A percentile compares a stretch with the other conserved stretches of the same genome.
These are phyloP conservation scores for Zalophus californianus DNA, from an alignment of 2,797 vertebrate species.

Conservation along the genomic window DNA sequence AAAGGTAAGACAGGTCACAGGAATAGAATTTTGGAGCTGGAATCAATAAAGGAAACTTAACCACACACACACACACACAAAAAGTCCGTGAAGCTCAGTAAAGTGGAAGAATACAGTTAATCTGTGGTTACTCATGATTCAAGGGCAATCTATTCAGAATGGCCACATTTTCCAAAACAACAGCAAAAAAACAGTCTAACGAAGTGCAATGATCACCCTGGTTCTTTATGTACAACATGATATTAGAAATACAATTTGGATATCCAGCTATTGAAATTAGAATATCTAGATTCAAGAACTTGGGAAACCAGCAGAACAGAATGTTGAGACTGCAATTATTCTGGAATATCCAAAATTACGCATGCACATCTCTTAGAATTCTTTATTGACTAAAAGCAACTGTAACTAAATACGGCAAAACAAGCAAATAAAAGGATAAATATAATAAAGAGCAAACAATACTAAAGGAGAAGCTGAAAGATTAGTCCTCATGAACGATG, in stretches of 20 bases:
- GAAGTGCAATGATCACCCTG: not conserved
- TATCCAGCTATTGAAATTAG: not conserved
- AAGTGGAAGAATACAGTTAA: not conserved
- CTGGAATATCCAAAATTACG: not conserved
- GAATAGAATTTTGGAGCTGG: not conserved
- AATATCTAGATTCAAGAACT: not conserved
- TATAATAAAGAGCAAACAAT: not conserved
- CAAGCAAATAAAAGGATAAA: not conserved
- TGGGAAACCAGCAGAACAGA: not conserved
- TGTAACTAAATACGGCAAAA: constrained; percentile 35
- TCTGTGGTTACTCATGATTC: not conserved
- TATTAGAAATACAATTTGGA: not conserved
- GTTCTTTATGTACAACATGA: not conserved
- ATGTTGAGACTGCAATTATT: not conserved
- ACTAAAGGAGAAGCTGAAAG: not conserved
- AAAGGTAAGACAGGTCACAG: not conserved
- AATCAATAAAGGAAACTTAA: not conserved
- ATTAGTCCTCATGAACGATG: not conserved
- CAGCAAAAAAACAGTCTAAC: not conserved
- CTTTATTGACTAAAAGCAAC: not conserved
- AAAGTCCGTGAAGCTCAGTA: not conserved
- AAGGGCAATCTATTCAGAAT: not conserved
- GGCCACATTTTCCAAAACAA: constrained; percentile 33
- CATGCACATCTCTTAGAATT: not conserved
- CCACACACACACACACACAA: not conserved